Evolutionary conservation across 2,797 vertebrate species (phyloP).

Genomic region (Arctocebus calabarensis): DNA sequence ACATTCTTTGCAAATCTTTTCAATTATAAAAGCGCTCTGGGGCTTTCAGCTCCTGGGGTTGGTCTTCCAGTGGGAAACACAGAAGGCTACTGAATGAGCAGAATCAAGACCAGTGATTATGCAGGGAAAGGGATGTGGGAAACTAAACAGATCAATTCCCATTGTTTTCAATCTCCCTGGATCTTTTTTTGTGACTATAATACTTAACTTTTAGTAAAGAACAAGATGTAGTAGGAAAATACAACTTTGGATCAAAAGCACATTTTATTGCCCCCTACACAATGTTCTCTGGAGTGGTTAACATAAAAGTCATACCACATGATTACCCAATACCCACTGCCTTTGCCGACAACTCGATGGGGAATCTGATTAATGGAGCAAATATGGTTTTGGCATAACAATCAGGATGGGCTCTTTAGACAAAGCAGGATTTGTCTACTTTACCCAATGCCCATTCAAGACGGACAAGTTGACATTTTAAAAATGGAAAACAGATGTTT

Average conservation of each 20-base stretch:
- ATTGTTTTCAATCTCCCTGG: constrained; percentile 6
- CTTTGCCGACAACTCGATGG: constrained; percentile 53
- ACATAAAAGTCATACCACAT: not conserved
- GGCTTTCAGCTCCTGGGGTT: not conserved
- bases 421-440: constrained; percentile 84
- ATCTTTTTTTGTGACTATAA: constrained; percentile 16
- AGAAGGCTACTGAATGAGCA: not conserved
- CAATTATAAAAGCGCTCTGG: not conserved
- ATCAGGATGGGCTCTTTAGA: constrained; percentile 79
- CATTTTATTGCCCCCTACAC: not conserved
- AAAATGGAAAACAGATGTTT: constrained; percentile 85
- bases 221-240: constrained; percentile 54
- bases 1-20: not conserved
- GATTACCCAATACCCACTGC: constrained; percentile 33
- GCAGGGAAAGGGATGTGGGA: not conserved
- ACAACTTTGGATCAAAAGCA: not conserved
- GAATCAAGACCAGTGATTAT: not conserved
- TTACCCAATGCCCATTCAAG: constrained; percentile 81
- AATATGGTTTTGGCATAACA: constrained; percentile 84
- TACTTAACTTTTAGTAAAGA: constrained; percentile 59
- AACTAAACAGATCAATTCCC: not conserved
- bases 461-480: constrained; percentile 80
- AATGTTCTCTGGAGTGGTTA: not conserved
- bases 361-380: constrained; percentile 81
- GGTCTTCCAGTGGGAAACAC: not conserved